Conservation (phyloP, 2,797 vertebrate genomes). For the Silurus lanzhouensis region DNA sequence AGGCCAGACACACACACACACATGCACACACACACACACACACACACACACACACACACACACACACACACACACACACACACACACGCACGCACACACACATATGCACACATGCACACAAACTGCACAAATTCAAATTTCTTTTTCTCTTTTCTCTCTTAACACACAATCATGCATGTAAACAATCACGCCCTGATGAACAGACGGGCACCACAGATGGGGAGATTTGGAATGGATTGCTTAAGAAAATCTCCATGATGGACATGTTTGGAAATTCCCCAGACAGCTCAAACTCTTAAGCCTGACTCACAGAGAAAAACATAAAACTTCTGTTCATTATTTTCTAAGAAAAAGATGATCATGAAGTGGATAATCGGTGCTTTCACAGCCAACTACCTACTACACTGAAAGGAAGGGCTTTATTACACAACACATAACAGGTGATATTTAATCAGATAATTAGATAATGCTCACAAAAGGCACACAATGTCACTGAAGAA, state of each 20-base stretch:
- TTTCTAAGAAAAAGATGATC: background rate
- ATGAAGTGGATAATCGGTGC: background rate
- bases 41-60: background rate
- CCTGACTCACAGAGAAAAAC: conserved; percentile 57
- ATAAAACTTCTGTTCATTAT: conserved; percentile 49
- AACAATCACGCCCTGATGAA: conserved; percentile 47
- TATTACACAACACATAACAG: background rate
- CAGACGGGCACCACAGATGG: conserved; percentile 76
- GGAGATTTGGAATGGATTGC: conserved; percentile 67
- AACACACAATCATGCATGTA: conserved; percentile 5
- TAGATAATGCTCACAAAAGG: background rate
- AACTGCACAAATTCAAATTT: background rate
- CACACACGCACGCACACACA: background rate
- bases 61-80: conserved; percentile 4
- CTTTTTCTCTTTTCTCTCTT: background rate
- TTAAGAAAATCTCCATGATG: conserved; percentile 67
- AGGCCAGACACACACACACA: background rate
- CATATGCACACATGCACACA: background rate
- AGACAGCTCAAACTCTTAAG: conserved; percentile 43
- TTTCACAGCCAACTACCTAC: background rate
- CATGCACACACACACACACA: background rate
- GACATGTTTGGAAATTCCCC: conserved; percentile 66
- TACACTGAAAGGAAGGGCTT: background rate
- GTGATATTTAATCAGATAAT: background rate
- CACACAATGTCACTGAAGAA: background rate